Conservation (phyloP, 1,140 invertebrate species). For the Drosophila nannoptera region DNA sequence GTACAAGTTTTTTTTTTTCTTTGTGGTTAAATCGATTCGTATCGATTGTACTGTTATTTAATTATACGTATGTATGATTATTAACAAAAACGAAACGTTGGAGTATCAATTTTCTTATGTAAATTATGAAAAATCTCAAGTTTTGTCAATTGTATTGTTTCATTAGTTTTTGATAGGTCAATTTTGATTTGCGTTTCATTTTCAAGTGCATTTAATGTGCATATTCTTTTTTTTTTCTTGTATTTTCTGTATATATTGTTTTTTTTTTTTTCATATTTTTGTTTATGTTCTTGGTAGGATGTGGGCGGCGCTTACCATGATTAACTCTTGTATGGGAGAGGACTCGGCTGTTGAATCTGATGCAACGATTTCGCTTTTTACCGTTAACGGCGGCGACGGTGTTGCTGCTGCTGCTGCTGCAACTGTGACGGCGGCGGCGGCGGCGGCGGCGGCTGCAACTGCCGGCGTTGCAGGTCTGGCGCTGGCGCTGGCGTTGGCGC, state of each 20-base stretch:
- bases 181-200: conserved; percentile 38
- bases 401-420: conserved; percentile 36
- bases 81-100: conserved; percentile 49
- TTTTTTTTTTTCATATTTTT: conserved; percentile 28
- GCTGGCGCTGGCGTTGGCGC: conserved; percentile 38
- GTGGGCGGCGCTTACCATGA: conserved; percentile 71
- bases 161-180: conserved; percentile 9
- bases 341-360: conserved; percentile 68
- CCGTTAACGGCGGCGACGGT: conserved; percentile 52
- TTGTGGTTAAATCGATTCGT: conserved; percentile 42
- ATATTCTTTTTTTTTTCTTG: conserved; percentile 34
- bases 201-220: conserved; percentile 49
- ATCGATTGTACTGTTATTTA: conserved; percentile 42
- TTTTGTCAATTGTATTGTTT: conserved; percentile 30
- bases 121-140: conserved; percentile 23
- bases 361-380: conserved; percentile 70
- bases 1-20: conserved; percentile 63
- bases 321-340: conserved; percentile 76
- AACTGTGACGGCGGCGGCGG: conserved; percentile 21
- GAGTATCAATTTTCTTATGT: conserved; percentile 29
- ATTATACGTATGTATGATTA: conserved; percentile 39
- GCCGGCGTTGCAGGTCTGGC: conserved; percentile 15
- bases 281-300: conserved; percentile 34
- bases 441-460: conserved; percentile 14
- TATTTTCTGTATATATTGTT: conserved; percentile 46